phyloP scores from a whole-genome alignment of 2,797 vertebrate genomes.

The Moxostoma hubbsi region DNA sequence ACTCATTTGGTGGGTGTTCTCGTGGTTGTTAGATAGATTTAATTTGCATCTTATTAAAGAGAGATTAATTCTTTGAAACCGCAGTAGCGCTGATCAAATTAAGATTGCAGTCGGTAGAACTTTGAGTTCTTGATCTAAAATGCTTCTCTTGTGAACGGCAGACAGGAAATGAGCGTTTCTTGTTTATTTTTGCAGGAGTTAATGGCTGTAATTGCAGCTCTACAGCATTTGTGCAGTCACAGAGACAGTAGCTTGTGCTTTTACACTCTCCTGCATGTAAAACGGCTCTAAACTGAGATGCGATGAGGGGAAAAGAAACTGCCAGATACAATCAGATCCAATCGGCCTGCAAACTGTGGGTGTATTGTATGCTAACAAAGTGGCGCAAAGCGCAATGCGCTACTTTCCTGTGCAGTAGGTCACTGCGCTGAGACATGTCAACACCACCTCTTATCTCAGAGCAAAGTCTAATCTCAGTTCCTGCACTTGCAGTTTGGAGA shows the following conservation, averaged over 20 bases:
- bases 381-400: too few species aligned
- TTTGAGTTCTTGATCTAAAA: slow-evolving; percentile 49
- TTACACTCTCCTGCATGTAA: slow-evolving; percentile 13
- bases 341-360: neutral
- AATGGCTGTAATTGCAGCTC: slow-evolving; percentile 69
- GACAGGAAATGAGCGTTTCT: slow-evolving; percentile 58
- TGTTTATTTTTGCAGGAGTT: slow-evolving; percentile 70
- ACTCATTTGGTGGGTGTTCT: neutral
- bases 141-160: slow-evolving; percentile 26
- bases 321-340: slow-evolving; percentile 27
- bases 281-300: neutral
- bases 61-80: slow-evolving; percentile 32
- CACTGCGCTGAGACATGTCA: too few species aligned
- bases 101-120: slow-evolving; percentile 38
- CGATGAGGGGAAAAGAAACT: neutral
- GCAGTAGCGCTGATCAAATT: slow-evolving; percentile 31
- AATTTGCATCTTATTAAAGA: neutral
- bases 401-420: too few species aligned
- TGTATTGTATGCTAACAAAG: neutral
- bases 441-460: too few species aligned
- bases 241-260: slow-evolving; percentile 10
- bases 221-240: slow-evolving; percentile 64
- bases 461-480: too few species aligned
- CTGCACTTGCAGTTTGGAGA: too few species aligned
- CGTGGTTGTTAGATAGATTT: too few species aligned